Conservation (phyloP, 2,888 invertebrate species). For the Sesia bembeciformis region DNA sequence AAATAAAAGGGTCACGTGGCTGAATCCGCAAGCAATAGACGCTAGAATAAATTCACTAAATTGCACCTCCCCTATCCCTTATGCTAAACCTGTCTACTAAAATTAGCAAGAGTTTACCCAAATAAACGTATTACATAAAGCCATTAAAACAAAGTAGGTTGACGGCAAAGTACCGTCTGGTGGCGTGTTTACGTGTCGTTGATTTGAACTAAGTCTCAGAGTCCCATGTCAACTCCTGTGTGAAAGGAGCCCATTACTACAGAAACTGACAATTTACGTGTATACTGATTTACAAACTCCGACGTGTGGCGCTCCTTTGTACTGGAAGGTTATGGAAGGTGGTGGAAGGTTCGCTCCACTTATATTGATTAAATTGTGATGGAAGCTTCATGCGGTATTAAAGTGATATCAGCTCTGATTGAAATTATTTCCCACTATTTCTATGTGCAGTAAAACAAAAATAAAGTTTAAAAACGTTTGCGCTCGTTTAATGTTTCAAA, state of each 20-base stretch:
- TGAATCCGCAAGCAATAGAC: too few relatives aligned
- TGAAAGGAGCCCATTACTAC: constrained; percentile 6
- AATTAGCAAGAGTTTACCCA: neutral
- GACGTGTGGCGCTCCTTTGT: too few relatives aligned
- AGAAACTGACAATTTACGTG: constrained; percentile 9
- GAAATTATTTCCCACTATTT: too few relatives aligned
- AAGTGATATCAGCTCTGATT: too few relatives aligned
- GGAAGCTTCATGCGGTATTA: too few relatives aligned
- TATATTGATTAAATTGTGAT: too few relatives aligned
- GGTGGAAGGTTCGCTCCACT: neutral
- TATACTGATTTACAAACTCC: constrained; percentile 9
- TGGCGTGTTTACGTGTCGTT: constrained; percentile 1
- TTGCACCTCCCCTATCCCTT: too few relatives aligned
- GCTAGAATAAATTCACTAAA: too few relatives aligned
- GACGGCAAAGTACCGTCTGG: neutral
- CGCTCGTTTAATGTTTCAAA: too few relatives aligned
- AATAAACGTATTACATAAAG: neutral
- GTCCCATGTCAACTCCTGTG: constrained; percentile 7
- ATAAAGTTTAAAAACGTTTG: neutral
- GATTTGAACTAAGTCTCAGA: constrained; percentile 9
- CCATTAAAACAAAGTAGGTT: neutral
- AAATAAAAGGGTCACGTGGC: too few relatives aligned
- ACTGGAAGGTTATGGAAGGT: too few relatives aligned
- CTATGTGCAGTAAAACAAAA: neutral
- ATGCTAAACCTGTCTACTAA: neutral